A percentile compares a stretch with the other conserved stretches of the same genome.
These are phyloP conservation scores for Drosophila cognata DNA, from an alignment of 2,888 invertebrate genomes.

Conservation along the genomic window DNA sequence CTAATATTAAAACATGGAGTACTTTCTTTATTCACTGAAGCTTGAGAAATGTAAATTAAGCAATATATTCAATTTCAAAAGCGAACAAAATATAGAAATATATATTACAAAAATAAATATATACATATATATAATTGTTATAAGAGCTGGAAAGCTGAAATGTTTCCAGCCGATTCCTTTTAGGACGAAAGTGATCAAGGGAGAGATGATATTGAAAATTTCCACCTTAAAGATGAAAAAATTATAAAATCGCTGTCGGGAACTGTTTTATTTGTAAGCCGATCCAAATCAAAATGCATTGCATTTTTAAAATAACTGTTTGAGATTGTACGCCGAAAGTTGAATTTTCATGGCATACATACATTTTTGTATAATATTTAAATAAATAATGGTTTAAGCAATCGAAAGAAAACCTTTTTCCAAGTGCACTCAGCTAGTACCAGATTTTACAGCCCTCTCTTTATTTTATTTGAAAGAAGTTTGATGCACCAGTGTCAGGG, in stretches of 20 bases:
- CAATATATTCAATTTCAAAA: no score
- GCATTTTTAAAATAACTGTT: no score
- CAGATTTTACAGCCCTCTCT: conserved; percentile 11
- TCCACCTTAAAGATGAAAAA: neutral
- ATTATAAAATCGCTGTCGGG: neutral
- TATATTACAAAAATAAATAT: neutral
- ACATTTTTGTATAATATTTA: neutral
- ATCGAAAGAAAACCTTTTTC: neutral
- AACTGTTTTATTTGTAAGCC: no score
- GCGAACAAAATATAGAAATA: no score
- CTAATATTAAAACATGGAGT: neutral
- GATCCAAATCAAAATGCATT: no score
- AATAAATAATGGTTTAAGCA: neutral
- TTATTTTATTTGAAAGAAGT: conserved; percentile 13
- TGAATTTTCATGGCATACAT: no score
- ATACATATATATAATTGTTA: neutral
- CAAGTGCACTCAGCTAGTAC: neutral
- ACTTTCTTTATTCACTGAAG: no score
- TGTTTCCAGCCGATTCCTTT: no score
- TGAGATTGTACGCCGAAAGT: no score
- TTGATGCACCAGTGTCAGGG: conserved; percentile 23
- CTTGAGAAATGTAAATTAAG: neutral
- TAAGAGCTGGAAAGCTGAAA: no score
- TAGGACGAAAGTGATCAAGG: no score
- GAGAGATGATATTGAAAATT: neutral